These are phyloP conservation scores for Andrena bucephala DNA, from an alignment of 2,888 invertebrate genomes.

Conservation along the genomic window DNA sequence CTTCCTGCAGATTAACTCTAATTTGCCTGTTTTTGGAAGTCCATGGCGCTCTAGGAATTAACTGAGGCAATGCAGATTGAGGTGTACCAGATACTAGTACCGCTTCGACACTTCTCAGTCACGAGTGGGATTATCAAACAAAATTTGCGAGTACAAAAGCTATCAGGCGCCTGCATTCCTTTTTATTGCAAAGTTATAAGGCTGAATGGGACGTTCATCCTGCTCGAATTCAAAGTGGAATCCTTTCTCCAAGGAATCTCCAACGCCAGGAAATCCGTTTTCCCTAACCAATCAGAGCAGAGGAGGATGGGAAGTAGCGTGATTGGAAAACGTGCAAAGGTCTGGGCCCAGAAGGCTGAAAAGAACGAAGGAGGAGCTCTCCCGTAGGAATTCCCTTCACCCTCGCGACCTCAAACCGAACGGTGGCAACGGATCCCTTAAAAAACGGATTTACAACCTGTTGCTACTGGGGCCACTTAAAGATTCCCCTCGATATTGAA, in stretches of 20 bases:
- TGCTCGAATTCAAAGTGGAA: slow-evolving; percentile 42
- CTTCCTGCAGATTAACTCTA: background rate
- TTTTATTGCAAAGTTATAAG: slow-evolving; percentile 26
- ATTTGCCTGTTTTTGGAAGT: background rate
- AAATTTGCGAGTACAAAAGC: slow-evolving; percentile 13
- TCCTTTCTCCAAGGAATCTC: slow-evolving; percentile 59
- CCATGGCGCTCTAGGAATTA: background rate
- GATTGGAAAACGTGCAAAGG: slow-evolving; percentile 83
- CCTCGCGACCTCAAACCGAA: slow-evolving; percentile 83
- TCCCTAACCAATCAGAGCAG: slow-evolving; percentile 54
- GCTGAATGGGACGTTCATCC: slow-evolving; percentile 38
- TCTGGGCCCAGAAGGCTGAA: slow-evolving; percentile 68
- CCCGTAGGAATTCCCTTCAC: slow-evolving; percentile 82
- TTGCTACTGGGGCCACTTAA: slow-evolving; percentile 84
- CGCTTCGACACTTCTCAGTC: background rate
- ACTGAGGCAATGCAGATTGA: background rate
- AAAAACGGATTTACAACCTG: slow-evolving; percentile 85
- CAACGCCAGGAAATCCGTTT: slow-evolving; percentile 71
- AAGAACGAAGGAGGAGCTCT: slow-evolving; percentile 64
- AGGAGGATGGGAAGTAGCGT: slow-evolving; percentile 75
- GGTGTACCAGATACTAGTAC: too few species aligned
- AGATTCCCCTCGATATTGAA: slow-evolving; percentile 85
- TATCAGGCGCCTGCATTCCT: background rate
- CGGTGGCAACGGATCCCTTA: slow-evolving; percentile 79
- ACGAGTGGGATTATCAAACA: slow-evolving; percentile 1